phyloP scores from a whole-genome alignment of 2,113 vertebrate genomes.

The Eupsittula cactorum region DNA sequence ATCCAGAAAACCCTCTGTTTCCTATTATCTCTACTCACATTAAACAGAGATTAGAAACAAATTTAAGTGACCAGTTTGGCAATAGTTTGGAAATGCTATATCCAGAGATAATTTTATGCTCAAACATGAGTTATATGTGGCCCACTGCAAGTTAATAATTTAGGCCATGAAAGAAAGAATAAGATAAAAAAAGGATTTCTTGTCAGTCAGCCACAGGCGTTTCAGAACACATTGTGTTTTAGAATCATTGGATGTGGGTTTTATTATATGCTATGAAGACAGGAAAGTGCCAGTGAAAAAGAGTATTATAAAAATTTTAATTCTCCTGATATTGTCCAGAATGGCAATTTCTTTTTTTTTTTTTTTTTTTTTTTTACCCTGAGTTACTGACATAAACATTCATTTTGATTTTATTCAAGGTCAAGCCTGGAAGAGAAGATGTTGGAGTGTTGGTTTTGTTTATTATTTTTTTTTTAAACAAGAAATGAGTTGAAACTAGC shows the following conservation, averaged over 20 bases:
- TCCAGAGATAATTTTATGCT: constrained; percentile 2
- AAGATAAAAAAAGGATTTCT: neutral
- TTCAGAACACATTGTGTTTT: constrained; percentile 3
- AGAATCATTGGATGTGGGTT: neutral
- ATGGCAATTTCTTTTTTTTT: neutral
- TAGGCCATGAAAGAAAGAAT: neutral
- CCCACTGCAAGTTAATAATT: neutral
- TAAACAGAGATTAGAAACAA: neutral
- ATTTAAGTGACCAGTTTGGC: neutral
- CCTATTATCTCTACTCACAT: neutral
- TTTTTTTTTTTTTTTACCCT: neutral
- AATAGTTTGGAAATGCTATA: neutral
- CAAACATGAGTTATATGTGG: neutral
- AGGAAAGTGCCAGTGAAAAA: neutral
- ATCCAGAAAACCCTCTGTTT: neutral
- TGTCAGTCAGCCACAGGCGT: neutral
- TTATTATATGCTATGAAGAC: neutral
- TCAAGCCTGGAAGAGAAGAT: neutral
- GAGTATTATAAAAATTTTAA: neutral
- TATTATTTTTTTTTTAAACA: neutral
- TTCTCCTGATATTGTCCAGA: neutral
- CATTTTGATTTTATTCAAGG: constrained; percentile 39
- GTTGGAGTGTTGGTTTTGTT: neutral
- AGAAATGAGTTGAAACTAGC: neutral
- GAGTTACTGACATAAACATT: constrained; percentile 16